A percentile compares a stretch with the other conserved stretches of the same genome.
phyloP scores from a whole-genome alignment of 2,888 invertebrate genomes.

The Busseola fusca region DNA sequence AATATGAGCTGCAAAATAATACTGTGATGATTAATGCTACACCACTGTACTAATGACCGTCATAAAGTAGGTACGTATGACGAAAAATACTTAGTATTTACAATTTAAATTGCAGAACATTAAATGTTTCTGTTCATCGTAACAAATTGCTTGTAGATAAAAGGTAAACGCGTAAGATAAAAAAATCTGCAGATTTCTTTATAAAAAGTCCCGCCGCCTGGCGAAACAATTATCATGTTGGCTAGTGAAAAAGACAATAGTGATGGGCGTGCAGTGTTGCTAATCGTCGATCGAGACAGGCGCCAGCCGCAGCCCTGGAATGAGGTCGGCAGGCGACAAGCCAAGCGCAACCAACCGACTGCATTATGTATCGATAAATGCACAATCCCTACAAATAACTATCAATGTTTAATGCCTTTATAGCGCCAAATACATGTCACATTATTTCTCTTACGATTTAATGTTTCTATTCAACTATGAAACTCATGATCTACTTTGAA shows the following conservation, averaged over 20 bases:
- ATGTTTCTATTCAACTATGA: conserved; percentile 39
- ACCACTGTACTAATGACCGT: conserved; percentile 68
- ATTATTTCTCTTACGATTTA: conserved; percentile 35
- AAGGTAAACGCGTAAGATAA: conserved; percentile 24
- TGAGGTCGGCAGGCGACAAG: conserved; percentile 77
- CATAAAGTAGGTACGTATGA: conserved; percentile 65
- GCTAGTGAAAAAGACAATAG: conserved; percentile 79
- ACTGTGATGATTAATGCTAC: conserved; percentile 78
- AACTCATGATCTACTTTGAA: conserved; percentile 23
- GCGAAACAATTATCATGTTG: conserved; percentile 67
- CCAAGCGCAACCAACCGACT: conserved; percentile 68
- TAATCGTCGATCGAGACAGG: conserved; percentile 78
- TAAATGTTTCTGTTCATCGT: conserved; percentile 40
- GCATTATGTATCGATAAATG: conserved; percentile 75
- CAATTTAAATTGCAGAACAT: conserved; percentile 45
- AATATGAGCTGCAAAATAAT: conserved; percentile 81
- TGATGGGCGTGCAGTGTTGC: conserved; percentile 76
- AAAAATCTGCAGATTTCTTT: conserved; percentile 36
- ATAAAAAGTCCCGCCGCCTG: conserved; percentile 33
- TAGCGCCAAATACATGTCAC: conserved; percentile 37
- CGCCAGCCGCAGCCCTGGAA: conserved; percentile 75
- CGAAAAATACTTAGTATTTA: conserved; percentile 54
- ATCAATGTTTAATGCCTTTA: conserved; percentile 52
- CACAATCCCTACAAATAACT: conserved; percentile 63
- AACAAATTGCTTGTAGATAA: conserved; percentile 37